Evolutionary conservation across 2,797 vertebrate genomes (phyloP).

Genomic region (Trachurus trachurus): DNA sequence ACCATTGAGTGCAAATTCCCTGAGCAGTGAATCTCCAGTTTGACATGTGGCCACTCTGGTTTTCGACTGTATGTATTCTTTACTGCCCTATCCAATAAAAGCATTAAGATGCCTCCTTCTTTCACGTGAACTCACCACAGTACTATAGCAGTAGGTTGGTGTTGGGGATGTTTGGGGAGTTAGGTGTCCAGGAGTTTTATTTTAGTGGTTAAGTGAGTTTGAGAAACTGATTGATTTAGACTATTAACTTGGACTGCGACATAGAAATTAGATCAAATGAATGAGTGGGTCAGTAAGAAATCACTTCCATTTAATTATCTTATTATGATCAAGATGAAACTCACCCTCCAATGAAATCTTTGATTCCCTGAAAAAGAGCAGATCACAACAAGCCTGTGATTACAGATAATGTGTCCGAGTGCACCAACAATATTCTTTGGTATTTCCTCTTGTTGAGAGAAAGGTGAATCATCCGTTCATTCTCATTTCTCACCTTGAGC

Average conservation of each 20-base stretch:
- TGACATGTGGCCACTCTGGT: too few relatives aligned
- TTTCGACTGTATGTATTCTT: too few relatives aligned
- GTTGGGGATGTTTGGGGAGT: too few relatives aligned
- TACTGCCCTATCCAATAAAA: too few relatives aligned
- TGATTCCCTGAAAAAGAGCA: constrained; percentile 81
- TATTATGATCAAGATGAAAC: constrained; percentile 30
- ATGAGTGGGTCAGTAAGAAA: constrained; percentile 10
- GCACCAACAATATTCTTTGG: neutral
- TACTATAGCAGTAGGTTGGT: too few relatives aligned
- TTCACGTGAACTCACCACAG: too few relatives aligned
- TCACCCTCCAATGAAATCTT: constrained; percentile 84
- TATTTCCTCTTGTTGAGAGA: neutral
- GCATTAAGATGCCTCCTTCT: too few relatives aligned
- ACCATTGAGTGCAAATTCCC: too few relatives aligned
- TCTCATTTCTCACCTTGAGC: constrained; percentile 72
- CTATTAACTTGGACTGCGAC: neutral
- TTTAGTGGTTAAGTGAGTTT: too few relatives aligned
- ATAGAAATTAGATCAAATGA: neutral
- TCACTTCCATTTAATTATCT: neutral
- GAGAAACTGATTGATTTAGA: neutral
- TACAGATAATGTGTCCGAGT: constrained; percentile 17
- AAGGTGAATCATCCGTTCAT: neutral
- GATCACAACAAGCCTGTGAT: constrained; percentile 30
- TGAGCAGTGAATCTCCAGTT: too few relatives aligned
- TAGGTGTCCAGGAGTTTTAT: too few relatives aligned